phyloP scores from a whole-genome alignment of 2,797 vertebrate genomes.

The Smutsia temminckii region DNA sequence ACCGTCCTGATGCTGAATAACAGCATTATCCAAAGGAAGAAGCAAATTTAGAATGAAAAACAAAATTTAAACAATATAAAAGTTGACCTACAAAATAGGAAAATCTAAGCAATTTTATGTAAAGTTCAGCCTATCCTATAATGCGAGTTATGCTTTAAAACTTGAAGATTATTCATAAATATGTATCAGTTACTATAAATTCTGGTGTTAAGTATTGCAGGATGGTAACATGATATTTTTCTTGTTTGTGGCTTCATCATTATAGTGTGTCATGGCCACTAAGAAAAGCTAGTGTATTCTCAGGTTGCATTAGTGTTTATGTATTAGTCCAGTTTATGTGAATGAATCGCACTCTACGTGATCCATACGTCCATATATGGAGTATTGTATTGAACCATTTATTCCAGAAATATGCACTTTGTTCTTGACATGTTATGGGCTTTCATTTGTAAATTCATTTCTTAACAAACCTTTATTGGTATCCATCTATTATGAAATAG shows the following conservation, averaged over 20 bases:
- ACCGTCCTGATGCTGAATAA: constrained; percentile 64
- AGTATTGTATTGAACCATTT: not conserved
- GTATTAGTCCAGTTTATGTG: no score
- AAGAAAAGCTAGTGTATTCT: not conserved
- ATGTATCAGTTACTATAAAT: not conserved
- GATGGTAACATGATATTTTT: not conserved
- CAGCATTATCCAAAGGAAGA: constrained; percentile 84
- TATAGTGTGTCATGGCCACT: not conserved
- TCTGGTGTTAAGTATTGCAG: not conserved
- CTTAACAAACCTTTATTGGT: not conserved
- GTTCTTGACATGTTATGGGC: not conserved
- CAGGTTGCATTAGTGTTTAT: not conserved
- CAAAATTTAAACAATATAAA: constrained; percentile 72
- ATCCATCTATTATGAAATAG: not conserved
- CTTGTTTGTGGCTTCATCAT: not conserved
- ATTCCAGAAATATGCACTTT: not conserved
- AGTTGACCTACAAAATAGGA: constrained; percentile 73
- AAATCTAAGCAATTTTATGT: constrained; percentile 69
- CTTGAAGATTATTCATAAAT: not conserved
- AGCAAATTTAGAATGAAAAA: constrained; percentile 79
- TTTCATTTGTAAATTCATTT: not conserved
- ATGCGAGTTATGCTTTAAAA: not conserved
- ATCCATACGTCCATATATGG: not conserved
- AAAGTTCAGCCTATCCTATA: constrained; percentile 19
- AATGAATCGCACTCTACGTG: not conserved